Evolutionary conservation across 2,113 vertebrate genomes (phyloP).

Genomic region (Mystacornis crossleyi): DNA sequence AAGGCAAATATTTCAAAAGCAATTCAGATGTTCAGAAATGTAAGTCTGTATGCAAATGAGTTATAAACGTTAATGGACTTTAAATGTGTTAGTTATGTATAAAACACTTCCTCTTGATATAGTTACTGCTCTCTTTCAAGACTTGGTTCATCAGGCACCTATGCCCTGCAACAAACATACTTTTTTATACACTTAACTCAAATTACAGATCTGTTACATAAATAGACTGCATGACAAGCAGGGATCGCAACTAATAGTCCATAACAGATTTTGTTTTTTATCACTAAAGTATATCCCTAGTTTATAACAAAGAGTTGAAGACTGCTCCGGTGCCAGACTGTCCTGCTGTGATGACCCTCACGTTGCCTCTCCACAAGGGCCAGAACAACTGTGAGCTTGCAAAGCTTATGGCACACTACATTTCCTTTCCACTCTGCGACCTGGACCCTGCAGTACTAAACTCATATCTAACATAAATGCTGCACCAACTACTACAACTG

Average conservation of each 20-base stretch:
- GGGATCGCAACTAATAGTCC: fast-evolving
- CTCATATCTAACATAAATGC: not conserved
- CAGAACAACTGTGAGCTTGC: not conserved
- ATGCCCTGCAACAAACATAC: not conserved
- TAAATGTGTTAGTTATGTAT: not conserved
- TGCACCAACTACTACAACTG: not conserved
- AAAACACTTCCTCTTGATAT: not conserved
- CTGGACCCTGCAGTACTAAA: not conserved
- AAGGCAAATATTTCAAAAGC: not conserved
- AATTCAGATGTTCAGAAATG: not conserved
- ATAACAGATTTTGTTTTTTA: not conserved
- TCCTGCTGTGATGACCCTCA: fast-evolving
- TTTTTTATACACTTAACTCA: not conserved
- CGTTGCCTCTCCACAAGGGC: fast-evolving
- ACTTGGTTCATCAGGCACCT: not conserved
- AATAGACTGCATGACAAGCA: not conserved
- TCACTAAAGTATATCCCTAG: too few relatives aligned
- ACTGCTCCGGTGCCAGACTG: not conserved
- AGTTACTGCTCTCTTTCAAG: not conserved
- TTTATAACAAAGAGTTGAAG: not conserved
- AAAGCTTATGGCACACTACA: not conserved
- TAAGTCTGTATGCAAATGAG: not conserved
- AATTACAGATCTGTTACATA: not conserved
- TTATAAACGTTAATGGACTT: not conserved
- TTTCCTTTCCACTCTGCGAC: not conserved